Conservation (phyloP, 2,888 invertebrate genomes). For the Oscheius myriophilus region DNA sequence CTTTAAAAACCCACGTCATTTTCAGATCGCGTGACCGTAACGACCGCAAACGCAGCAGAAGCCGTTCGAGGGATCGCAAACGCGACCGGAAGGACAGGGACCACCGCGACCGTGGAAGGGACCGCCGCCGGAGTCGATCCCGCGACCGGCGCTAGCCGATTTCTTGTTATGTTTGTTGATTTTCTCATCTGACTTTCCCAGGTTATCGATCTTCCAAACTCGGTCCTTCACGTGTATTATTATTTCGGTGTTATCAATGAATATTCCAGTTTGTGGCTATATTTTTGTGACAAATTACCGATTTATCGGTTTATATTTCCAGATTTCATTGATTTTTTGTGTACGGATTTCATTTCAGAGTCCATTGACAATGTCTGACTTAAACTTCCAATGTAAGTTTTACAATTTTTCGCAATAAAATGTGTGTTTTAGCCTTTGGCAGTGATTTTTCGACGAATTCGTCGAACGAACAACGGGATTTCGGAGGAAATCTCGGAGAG, state of each 20-base stretch:
- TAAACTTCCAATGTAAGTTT: constrained; percentile 58
- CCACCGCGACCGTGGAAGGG: constrained; percentile 28
- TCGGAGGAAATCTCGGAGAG: constrained; percentile 52
- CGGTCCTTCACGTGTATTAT: constrained; percentile 16
- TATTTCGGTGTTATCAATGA: constrained; percentile 10
- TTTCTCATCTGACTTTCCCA: constrained; percentile 17
- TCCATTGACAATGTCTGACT: constrained; percentile 35
- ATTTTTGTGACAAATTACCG: neutral
- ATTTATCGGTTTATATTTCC: neutral
- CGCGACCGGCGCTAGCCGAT: constrained; percentile 7
- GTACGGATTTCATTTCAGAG: constrained; percentile 14
- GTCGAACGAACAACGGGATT: constrained; percentile 46
- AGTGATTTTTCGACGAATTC: constrained; percentile 39
- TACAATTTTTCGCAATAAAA: neutral
- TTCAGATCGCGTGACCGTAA: constrained; percentile 6
- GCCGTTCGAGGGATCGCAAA: constrained; percentile 29
- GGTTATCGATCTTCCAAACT: constrained; percentile 11
- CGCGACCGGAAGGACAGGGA: constrained; percentile 18
- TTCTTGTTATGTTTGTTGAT: constrained; percentile 15
- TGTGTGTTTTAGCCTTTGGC: constrained; percentile 20
- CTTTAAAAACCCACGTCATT: no score
- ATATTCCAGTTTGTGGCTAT: constrained; percentile 12
- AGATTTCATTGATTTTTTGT: neutral
- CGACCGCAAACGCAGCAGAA: constrained; percentile 21
- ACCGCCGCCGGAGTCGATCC: constrained; percentile 26